Percentiles rank a stretch among this genome's conserved stretches.
Evolutionary conservation across 1,140 invertebrate genomes (phyloP).

Genomic region (Popillia japonica): DNA sequence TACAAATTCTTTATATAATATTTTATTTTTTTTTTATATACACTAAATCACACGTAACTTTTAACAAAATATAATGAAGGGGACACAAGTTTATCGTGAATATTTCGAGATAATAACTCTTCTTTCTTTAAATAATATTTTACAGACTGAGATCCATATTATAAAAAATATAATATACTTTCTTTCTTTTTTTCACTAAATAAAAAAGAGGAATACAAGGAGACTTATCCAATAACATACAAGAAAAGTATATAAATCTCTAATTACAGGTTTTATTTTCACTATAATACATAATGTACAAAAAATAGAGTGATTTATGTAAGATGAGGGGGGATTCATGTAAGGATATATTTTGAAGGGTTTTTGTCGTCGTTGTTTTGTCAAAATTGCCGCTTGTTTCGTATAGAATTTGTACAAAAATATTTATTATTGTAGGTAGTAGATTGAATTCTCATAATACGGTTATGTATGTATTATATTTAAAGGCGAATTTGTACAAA

Average conservation of each 20-base stretch:
- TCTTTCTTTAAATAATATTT: neutral
- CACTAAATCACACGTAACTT: neutral
- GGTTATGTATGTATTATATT: neutral
- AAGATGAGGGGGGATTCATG: neutral
- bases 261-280: slow-evolving; percentile 31
- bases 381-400: neutral
- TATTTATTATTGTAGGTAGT: neutral
- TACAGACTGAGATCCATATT: slow-evolving; percentile 6
- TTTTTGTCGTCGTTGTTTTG: no score
- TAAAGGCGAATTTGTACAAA: slow-evolving; percentile 6
- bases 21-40: neutral
- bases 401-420: neutral
- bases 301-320: neutral
- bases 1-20: neutral
- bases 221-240: neutral
- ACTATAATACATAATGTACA: slow-evolving; percentile 39
- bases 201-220: neutral
- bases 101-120: neutral
- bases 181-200: neutral
- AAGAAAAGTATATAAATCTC: slow-evolving; percentile 25
- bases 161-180: neutral
- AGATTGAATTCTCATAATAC: neutral
- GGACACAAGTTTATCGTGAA: neutral
- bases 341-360: no score
- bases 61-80: neutral